Percentiles rank a stretch among this genome's conserved stretches.
Evolutionary conservation across 2,113 vertebrate species (phyloP).

Genomic region (Arothron firmamentum): DNA sequence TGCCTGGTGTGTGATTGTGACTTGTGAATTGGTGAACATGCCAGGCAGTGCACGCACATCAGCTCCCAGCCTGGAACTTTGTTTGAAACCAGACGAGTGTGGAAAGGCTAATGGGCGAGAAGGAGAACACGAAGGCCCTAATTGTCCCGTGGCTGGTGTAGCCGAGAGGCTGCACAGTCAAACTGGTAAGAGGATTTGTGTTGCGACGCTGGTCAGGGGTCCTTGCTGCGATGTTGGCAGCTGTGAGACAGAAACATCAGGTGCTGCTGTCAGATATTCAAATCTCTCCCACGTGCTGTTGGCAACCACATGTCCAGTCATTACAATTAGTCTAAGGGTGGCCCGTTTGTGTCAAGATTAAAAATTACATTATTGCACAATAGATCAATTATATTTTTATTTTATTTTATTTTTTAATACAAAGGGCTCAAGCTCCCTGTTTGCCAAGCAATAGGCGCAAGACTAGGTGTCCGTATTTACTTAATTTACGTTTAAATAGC

Average conservation of each 20-base stretch:
- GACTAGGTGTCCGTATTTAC: too few relatives aligned
- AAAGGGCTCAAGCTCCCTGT: too few relatives aligned
- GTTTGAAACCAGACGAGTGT: constrained; percentile 24
- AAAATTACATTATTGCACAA: too few relatives aligned
- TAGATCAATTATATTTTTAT: too few relatives aligned
- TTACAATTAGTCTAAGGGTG: too few relatives aligned
- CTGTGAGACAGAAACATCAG: constrained; percentile 42
- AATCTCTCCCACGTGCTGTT: constrained; percentile 34
- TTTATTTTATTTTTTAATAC: too few relatives aligned
- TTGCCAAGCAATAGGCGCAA: too few relatives aligned
- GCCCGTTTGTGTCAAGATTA: too few relatives aligned
- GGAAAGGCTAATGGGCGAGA: constrained; percentile 27
- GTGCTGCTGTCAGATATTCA: constrained; percentile 50
- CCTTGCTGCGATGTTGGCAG: constrained; percentile 23
- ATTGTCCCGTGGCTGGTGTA: constrained; percentile 1
- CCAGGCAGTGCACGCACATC: constrained; percentile 1
- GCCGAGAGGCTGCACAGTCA: not conserved
- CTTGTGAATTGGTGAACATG: constrained; percentile 8
- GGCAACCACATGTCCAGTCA: constrained; percentile 15
- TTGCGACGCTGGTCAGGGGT: constrained; percentile 4
- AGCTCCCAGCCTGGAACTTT: not conserved
- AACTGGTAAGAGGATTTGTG: constrained; percentile 13
- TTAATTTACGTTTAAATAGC: too few relatives aligned
- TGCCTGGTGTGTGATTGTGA: constrained; percentile 5
- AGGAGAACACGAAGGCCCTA: constrained; percentile 3